Conservation (phyloP, 2,888 invertebrate genomes). For the Plemyria rubiginata region DNA sequence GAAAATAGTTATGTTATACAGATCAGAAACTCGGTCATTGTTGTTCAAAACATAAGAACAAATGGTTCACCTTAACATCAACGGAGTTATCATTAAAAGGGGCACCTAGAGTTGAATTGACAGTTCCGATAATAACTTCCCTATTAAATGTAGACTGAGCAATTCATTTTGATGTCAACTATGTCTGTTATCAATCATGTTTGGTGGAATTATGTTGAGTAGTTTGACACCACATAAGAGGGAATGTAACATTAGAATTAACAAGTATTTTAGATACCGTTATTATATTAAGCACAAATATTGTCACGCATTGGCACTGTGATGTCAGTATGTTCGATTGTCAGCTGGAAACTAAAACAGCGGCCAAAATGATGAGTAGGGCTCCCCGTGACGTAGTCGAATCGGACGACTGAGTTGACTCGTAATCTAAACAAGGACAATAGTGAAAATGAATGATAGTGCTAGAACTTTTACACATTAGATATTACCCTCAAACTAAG, state of each 20-base stretch:
- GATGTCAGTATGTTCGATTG: constrained; percentile 47
- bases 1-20: constrained; percentile 12
- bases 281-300: constrained; percentile 48
- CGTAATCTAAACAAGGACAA: constrained; percentile 65
- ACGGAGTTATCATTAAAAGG: neutral
- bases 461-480: no score
- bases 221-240: constrained; percentile 1
- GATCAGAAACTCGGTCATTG: neutral
- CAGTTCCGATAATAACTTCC: neutral
- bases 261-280: neutral
- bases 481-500: no score
- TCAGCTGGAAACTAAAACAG: constrained; percentile 67
- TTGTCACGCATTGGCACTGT: constrained; percentile 69
- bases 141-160: no score
- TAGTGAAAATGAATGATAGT: neutral
- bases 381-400: constrained; percentile 50
- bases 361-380: constrained; percentile 52
- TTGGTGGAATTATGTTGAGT: neutral
- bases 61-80: neutral
- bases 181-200: no score
- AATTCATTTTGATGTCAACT: neutral
- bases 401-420: constrained; percentile 75
- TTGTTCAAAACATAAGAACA: neutral
- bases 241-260: neutral
- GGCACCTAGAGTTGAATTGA: neutral